Base-by-base conservation (phyloP, 2,797 vertebrate genomes). In the Sebastes vulpes region DNA sequence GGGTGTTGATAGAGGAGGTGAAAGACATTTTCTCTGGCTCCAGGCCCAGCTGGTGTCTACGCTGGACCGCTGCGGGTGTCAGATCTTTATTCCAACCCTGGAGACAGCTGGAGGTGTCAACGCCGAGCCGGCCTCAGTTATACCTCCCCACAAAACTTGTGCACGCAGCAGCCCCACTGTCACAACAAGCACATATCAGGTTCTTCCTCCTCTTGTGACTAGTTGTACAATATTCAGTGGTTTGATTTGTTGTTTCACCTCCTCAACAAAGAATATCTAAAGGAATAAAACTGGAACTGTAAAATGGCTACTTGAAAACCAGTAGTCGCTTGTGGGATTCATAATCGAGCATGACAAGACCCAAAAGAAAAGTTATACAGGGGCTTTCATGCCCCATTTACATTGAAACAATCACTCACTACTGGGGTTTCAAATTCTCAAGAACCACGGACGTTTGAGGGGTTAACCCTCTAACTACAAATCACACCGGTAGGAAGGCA, bases 101-200 rank as follows among this genome's bases (percentile, higher is more conserved):
- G 85, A 95, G 95, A 96, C 95, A 96, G 95, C 95, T 96, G 96
- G 93, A 95, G 95, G 92, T 96, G 95, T 96, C 95, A 95, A 95
- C 95, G 75, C 95, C 77, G 79, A 64, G 82, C 89, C 81, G 72
- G 90, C 84, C 90, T 93, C 87, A 79, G 90, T 94, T 93, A 91
- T 90, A 90, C 92, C 73, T 85, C 88, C 88, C 82, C 85, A 85
- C 84, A 85, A 91, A 89, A 94, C 88, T 90, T 94, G 93, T 85
- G 91, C 88, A 83, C 23, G 56, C 86, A 90, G 89, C 89, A 69
- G 86, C 81, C 87, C 83, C 88, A 75, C 92, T 94, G 93, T 95
- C 94, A 95, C 92, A 95, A 95, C 95, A 95, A 90, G 85, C 83
- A 82, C 75, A 89, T 86, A 90, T 85, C 72, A 61, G 76, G 74